Conservation (phyloP, 2,797 vertebrate genomes). For the Vireo griseus region DNA sequence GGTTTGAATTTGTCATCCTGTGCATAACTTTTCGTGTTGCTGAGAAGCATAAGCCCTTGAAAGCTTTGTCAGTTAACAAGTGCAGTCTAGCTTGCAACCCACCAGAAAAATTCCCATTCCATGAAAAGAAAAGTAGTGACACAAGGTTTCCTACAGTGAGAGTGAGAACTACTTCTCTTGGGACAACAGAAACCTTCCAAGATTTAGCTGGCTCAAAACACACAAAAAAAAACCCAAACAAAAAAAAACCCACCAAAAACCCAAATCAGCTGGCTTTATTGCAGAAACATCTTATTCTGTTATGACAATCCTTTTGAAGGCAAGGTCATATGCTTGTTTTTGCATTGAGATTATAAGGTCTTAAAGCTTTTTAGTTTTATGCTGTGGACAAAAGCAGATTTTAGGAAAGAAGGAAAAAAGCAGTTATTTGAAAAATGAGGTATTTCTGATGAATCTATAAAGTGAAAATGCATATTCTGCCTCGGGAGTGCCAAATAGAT, state of each 20-base stretch:
- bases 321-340: not conserved
- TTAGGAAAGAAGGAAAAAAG: not conserved
- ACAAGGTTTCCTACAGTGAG: not conserved
- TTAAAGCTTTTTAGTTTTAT: not conserved
- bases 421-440: not conserved
- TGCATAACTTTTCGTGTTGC: not conserved
- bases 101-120: not conserved
- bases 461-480: not conserved
- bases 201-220: not conserved
- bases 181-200: not conserved
- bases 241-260: too few relatives aligned
- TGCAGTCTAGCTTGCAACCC: not conserved
- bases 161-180: not conserved
- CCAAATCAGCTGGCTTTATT: not conserved
- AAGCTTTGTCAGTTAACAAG: not conserved
- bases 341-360: not conserved
- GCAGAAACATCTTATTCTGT: not conserved
- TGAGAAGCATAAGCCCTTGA: not conserved
- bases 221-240: not conserved
- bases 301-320: not conserved
- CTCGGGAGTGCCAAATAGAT: not conserved
- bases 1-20: not conserved
- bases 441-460: not conserved
- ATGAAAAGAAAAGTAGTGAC: not conserved
- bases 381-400: not conserved